phyloP scores from a whole-genome alignment of 2,888 invertebrate genomes.

The Tolmerus cingulatus region DNA sequence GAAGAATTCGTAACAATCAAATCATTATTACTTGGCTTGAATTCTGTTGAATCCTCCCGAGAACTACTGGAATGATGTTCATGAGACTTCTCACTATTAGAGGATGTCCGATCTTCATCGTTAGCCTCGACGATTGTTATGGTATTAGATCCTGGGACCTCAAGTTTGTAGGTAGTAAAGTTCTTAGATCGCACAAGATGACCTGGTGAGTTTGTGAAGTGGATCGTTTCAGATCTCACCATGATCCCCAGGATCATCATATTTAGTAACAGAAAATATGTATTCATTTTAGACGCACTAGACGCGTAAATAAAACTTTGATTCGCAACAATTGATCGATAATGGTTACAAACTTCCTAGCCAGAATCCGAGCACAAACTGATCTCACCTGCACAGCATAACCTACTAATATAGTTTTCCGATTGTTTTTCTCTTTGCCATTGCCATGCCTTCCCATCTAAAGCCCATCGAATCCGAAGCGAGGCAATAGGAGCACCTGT shows the following conservation, averaged over 20 bases:
- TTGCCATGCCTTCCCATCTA: conserved; percentile 13
- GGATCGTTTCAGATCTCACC: conserved; percentile 49
- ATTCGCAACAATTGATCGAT: neutral
- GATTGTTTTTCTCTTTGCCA: conserved; percentile 35
- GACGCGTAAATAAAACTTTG: neutral
- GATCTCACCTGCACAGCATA: conserved; percentile 49
- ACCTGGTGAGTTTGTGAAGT: conserved; percentile 54
- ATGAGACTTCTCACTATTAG: neutral
- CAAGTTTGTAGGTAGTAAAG: conserved; percentile 65
- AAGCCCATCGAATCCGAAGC: conserved; percentile 5
- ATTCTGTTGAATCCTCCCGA: neutral
- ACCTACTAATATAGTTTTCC: conserved; percentile 54
- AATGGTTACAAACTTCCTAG: conserved; percentile 15
- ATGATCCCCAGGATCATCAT: neutral
- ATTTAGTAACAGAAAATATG: conserved; percentile 7
- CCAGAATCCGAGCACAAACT: conserved; percentile 50
- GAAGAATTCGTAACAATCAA: neutral
- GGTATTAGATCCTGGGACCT: conserved; percentile 68
- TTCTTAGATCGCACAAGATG: conserved; percentile 60
- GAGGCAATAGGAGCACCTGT: conserved; percentile 9
- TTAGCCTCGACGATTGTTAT: conserved; percentile 69
- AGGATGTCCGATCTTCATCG: conserved; percentile 47
- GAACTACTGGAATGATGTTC: neutral
- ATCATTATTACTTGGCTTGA: neutral
- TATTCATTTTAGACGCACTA: neutral